Percentiles rank a stretch among this genome's conserved stretches.
Conservation (phyloP, 2,888 invertebrate species). For the Blera fallax region DNA sequence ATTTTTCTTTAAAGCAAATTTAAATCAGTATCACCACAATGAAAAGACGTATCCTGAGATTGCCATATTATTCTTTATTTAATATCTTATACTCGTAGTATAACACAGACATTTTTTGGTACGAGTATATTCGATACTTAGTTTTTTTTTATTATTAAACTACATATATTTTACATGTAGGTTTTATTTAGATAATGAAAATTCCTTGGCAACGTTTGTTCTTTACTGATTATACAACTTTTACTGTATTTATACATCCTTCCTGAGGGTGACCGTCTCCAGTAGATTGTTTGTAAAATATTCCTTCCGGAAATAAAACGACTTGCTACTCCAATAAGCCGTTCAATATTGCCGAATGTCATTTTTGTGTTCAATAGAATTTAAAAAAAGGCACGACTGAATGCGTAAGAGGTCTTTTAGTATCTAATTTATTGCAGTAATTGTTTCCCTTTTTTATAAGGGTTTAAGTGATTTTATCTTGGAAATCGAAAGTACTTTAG, state of each 20-base stretch:
- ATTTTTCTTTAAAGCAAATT: no score
- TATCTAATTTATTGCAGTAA: background rate
- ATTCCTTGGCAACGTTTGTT: conserved; percentile 16
- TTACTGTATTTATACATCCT: conserved; percentile 48
- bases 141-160: background rate
- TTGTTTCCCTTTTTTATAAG: conserved; percentile 17
- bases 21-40: no score
- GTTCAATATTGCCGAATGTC: background rate
- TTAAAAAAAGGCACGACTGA: background rate
- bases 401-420: background rate
- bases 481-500: background rate
- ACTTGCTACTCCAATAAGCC: conserved; percentile 35
- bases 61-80: background rate
- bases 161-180: background rate
- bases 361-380: background rate
- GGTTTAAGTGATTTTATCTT: conserved; percentile 2
- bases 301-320: conserved; percentile 50
- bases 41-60: background rate
- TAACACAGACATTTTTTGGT: background rate
- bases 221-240: conserved; percentile 25
- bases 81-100: background rate
- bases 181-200: conserved; percentile 28
- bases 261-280: conserved; percentile 29
- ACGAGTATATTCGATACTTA: background rate
- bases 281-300: conserved; percentile 46